Conservation (phyloP, 2,113 vertebrate species). For the Cnemophilus loriae region DNA sequence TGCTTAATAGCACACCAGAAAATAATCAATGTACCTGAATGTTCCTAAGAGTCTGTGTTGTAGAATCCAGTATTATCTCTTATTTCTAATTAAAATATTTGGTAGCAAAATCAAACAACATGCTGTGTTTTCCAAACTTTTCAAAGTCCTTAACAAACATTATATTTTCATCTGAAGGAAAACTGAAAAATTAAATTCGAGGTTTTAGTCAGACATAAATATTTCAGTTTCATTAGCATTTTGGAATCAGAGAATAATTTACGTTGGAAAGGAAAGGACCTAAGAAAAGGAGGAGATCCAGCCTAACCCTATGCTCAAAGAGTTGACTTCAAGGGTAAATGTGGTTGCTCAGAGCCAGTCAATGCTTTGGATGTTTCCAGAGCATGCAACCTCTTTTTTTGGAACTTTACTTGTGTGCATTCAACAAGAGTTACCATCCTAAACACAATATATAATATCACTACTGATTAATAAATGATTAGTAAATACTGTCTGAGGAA, state of each 20-base stretch:
- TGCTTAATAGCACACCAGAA: not conserved
- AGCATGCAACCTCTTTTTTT: not conserved
- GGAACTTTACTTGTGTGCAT: not conserved
- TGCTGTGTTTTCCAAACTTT: not conserved
- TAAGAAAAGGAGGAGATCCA: not conserved
- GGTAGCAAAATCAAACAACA: not conserved
- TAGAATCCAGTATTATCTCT: not conserved
- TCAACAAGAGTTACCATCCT: not conserved
- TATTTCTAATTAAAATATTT: not conserved
- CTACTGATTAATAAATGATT: not conserved
- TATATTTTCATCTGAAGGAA: not conserved
- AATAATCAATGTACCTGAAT: not conserved
- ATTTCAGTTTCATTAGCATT: not conserved
- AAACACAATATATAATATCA: not conserved
- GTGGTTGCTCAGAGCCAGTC: not conserved
- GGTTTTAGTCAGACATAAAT: not conserved
- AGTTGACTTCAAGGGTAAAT: not conserved
- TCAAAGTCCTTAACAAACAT: not conserved
- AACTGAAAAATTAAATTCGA: not conserved
- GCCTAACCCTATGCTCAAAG: not conserved
- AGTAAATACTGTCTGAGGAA: not conserved
- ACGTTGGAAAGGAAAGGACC: not conserved
- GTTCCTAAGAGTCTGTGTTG: not conserved
- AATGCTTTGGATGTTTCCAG: not conserved
- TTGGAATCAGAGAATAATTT: not conserved